These are phyloP conservation scores for Cataglyphis altisquamis DNA, from an alignment of 2,888 invertebrate genomes.

Conservation along the genomic window DNA sequence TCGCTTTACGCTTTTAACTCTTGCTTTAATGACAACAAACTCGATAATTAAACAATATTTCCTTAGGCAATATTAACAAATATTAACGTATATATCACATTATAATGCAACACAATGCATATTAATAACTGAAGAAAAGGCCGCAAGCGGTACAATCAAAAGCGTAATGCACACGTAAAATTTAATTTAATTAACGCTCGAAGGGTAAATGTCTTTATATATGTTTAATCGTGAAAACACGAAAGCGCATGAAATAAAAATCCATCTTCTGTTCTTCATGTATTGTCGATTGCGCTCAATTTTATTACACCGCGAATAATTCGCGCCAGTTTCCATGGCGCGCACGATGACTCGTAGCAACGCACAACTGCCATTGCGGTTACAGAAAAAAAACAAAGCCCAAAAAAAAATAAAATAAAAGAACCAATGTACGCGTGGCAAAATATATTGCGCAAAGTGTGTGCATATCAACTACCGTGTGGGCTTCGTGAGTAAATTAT, in stretches of 20 bases:
- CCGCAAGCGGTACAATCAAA: not conserved
- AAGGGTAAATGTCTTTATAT: not conserved
- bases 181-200: conserved; percentile 37
- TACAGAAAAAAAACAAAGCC: not conserved
- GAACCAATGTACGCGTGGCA: conserved; percentile 2
- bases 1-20: not conserved
- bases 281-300: conserved; percentile 29
- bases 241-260: not conserved
- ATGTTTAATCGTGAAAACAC: conserved; percentile 12
- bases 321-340: conserved; percentile 28
- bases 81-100: not conserved
- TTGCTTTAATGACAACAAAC: conserved; percentile 4
- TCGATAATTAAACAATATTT: conserved; percentile 9
- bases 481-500: conserved; percentile 29
- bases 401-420: not conserved
- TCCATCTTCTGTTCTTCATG: conserved; percentile 4
- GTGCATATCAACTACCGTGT: conserved; percentile 39
- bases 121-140: conserved; percentile 17
- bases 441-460: conserved; percentile 34
- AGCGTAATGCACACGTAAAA: conserved; percentile 2
- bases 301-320: conserved; percentile 50
- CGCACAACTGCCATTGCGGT: conserved; percentile 4
- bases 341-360: conserved; percentile 41
- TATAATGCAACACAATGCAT: not conserved
- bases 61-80: conserved; percentile 15